Conservation (phyloP, 2,113 vertebrate genomes). For the Cygnus buccinator region DNA sequence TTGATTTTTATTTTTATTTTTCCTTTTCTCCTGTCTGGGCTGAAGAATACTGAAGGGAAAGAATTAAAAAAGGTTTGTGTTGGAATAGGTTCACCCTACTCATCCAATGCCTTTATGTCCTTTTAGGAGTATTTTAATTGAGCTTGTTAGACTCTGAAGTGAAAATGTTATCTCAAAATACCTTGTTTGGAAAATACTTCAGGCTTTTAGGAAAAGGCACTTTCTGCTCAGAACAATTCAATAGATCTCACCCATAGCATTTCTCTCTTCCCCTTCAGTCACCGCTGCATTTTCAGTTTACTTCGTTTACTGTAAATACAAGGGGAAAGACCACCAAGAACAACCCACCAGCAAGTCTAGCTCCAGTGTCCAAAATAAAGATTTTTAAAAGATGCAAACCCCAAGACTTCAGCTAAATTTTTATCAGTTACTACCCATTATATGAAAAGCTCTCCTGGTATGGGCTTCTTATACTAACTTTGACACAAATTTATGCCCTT, state of each 20-base stretch:
- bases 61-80: background rate
- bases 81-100: background rate
- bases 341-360: background rate
- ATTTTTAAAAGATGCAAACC: background rate
- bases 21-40: background rate
- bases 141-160: background rate
- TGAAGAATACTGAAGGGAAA: background rate
- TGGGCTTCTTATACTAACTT: slow-evolving; percentile 8
- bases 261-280: background rate
- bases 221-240: background rate
- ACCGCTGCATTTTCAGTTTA: background rate
- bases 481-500: background rate
- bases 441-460: background rate
- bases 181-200: background rate
- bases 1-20: background rate
- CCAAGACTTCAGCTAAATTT: background rate
- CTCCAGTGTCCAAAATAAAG: background rate
- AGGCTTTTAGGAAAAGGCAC: background rate
- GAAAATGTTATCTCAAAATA: slow-evolving; percentile 5
- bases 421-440: background rate
- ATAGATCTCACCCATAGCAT: background rate
- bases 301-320: background rate
- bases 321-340: background rate
- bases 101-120: background rate
- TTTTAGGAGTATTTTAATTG: background rate